Evolutionary conservation across 30 jellyfish, hydroid and myxozoan species (phyloP), one percentile per base, ranked within the genome.

Genomic region (Morbakka virulenta): DNA sequence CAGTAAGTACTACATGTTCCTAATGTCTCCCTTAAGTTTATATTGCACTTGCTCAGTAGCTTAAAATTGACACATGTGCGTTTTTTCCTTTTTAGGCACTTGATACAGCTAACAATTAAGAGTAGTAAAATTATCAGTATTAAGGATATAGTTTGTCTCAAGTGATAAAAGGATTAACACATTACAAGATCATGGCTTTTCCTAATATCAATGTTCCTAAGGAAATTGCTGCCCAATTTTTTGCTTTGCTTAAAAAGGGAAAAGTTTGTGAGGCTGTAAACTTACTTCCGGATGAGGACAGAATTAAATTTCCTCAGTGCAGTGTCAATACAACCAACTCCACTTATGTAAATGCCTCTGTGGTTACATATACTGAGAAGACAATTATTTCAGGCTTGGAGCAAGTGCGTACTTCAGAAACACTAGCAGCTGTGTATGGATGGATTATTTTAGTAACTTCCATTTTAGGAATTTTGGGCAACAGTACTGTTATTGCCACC

Each of bases 391-490:
- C 13, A 41, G 57, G 57, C 17, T 41, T 41, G 17, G 57, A 41
- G 13, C 13, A 9, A 6, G 13, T 41, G 9, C 13, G 17, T 6
- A 41, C 57, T 17, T 41, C 57, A 41, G 13, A 17, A 6, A 41
- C 17, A 41, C 17, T 41, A 17, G 57, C 57, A 9, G 17, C 9
- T 6, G 69, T 62, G 12, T 25, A 69, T 35, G 82, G 35, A 0
- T 47, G 33, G 50, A 23, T 53, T 2, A 52, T 75, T 36, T 11
- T 49, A 1, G 70, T 51, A 4, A 35, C 90, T 3, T 57, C 84
- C 0, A 28, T 65, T 25, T 17, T 50, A 17, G 90, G 90, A 4
- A 34, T 52, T 28, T 6, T 79, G 27, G 90, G 90, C 0, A 79
- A 79, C 64, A 13, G 28, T n/a, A 31, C 53, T 4, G 90, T 79